phyloP scores from a whole-genome alignment of 2,888 invertebrate species.

The Sycophila texana region DNA sequence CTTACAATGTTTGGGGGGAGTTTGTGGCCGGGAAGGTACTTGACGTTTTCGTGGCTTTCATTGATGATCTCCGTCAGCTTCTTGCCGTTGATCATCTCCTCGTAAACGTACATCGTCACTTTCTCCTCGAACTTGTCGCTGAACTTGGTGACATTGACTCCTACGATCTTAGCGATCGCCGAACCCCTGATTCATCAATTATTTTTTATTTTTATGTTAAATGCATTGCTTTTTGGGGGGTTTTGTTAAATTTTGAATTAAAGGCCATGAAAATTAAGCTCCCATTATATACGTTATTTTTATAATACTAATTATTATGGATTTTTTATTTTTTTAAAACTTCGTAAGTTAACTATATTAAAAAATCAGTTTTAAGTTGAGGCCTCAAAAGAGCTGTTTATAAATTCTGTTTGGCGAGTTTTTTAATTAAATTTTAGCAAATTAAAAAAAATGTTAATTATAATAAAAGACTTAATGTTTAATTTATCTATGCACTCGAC shows the following conservation, averaged over 20 bases:
- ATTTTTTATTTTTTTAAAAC: too few species aligned
- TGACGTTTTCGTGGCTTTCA: conserved; percentile 97
- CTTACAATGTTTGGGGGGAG: conserved; percentile 96
- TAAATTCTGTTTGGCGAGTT: too few species aligned
- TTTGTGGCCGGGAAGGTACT: conserved; percentile 97
- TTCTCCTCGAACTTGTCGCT: conserved; percentile 89
- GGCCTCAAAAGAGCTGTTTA: too few species aligned
- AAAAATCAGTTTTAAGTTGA: too few species aligned
- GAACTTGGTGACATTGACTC: conserved; percentile 86
- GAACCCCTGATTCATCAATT: conserved; percentile 86
- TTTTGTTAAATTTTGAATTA: neutral
- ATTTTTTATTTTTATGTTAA: neutral
- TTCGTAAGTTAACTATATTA: too few species aligned
- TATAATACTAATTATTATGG: too few species aligned
- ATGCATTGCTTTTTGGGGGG: neutral
- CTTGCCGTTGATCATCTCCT: conserved; percentile 93
- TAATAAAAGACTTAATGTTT: too few species aligned
- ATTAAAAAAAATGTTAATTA: too few species aligned
- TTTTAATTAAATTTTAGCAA: too few species aligned
- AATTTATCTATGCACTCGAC: too few species aligned
- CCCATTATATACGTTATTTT: too few species aligned
- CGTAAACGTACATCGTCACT: conserved; percentile 98
- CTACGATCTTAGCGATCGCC: conserved; percentile 99
- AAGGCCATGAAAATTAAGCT: too few species aligned
- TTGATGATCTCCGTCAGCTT: conserved; percentile 99